Evolutionary conservation across 2,797 vertebrate species (phyloP), one percentile per base, ranked within the genome.

Genomic region (Tarsius wallacei): DNA sequence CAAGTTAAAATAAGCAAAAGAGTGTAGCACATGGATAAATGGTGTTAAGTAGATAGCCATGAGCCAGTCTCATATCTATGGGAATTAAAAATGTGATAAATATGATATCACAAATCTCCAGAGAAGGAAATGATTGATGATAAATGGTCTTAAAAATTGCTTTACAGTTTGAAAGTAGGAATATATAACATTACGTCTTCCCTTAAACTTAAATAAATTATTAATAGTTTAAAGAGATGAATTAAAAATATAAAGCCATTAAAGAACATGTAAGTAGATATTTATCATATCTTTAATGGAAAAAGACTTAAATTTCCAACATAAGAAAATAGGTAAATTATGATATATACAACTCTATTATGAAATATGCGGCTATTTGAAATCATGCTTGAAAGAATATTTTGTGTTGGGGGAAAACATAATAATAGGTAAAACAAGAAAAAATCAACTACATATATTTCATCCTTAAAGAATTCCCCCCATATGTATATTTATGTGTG

Each of bases 361-460:
- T 77, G 21, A 94, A 94, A 88, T 78, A 61, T 47, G 17, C 0
- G 86, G n/a, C n/a, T 87, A 53, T 78, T 93, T 82, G 70, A 66
- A 93, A 86, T 42, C 49, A 73, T 66, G 26, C 71, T 91, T 87
- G 55, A 90, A 96, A 91, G n/a, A 80, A 17, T 95, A 71, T 80
- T 91, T 89, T 77, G 19, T 76, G 47, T n/a, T 63, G 21, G 26
- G 47, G 28, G 63, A 89, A 78, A 59, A 66, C 42, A 59, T 53
- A 68, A 36, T 86, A 59, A 77, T 64, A 82, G 71, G 17, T 68
- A 49, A 90, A 90, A 78, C 53, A 86, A 83, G 5, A 11, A 71
- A 47, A 42, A 87, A 63, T 21, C 31, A 84, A 78, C 28, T 86
- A 16, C 84, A 78, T 49, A 22, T 66, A 88, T 88, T 90, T 77